Evolutionary conservation across 2,113 vertebrate genomes (phyloP).

Genomic region (Chinchilla lanigera): DNA sequence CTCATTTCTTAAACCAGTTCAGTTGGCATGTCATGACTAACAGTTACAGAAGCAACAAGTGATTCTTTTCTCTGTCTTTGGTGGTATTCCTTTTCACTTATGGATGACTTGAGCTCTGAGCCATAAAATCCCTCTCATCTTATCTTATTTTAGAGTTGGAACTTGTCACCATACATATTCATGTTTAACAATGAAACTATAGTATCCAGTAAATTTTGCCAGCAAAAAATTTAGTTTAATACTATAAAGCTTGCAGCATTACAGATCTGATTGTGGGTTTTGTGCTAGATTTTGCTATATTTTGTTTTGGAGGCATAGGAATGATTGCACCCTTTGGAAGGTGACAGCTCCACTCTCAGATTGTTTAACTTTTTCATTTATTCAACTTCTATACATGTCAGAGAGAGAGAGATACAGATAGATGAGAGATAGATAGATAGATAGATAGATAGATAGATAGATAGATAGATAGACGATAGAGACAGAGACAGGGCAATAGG

Average conservation of each 20-base stretch:
- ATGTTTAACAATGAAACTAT: conserved; percentile 65
- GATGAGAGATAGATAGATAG: too few species aligned
- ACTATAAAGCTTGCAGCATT: background rate
- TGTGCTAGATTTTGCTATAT: background rate
- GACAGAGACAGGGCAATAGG: too few species aligned
- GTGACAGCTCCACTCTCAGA: background rate
- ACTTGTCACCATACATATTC: conserved; percentile 60
- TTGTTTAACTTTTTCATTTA: background rate
- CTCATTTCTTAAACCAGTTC: background rate
- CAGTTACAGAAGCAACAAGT: conserved; percentile 9
- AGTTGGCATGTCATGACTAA: background rate
- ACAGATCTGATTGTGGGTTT: background rate
- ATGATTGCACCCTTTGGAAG: background rate
- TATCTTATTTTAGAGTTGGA: conserved; percentile 37
- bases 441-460: too few species aligned
- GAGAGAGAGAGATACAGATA: too few species aligned
- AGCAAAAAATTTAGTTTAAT: conserved; percentile 2
- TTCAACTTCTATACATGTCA: background rate
- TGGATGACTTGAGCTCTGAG: conserved; percentile 36
- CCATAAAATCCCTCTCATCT: conserved; percentile 40
- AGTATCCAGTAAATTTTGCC: conserved; percentile 14
- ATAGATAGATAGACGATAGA: rapidly evolving
- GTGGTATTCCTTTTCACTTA: conserved; percentile 62
- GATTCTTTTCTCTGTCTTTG: conserved; percentile 35
- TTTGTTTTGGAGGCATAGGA: background rate